Base-by-base conservation (phyloP, 2,797 vertebrate species). In the Rallus crepitans region DNA sequence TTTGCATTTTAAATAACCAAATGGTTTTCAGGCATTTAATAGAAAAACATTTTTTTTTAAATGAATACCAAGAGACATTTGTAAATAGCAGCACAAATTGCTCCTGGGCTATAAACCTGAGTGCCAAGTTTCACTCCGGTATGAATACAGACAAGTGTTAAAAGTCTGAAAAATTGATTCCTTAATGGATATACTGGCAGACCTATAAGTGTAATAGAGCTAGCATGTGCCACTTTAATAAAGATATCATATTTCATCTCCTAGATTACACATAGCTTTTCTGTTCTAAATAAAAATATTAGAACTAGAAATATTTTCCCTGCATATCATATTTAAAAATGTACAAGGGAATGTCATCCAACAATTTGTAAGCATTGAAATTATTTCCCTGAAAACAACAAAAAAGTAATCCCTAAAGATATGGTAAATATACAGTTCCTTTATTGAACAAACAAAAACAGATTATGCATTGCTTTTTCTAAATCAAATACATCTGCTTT, bases 391-490 rank as follows among this genome's bases (percentile, higher is more conserved):
- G 92, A 94, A 96, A 96, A 97, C 90, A 95, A 93, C 87, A 89
- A 96, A 96, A 45, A 95, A 78, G 78, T 81, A 96, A 94, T 96
- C 97, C 97, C 94, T 89, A 76, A 95, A 98, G 96, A 94, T 93
- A 94, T 87, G 90, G 94, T 95, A 97, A 97, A 97, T 96, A 94
- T 95, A 92, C 90, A 82, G 85, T 95, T 97, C 94, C 95, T 97
- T 98, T 98, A 98, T 98, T 97, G 97, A 96, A 94, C 89, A 98
- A 97, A 95, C 95, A 96, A 94, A 97, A 97, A 94, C 88, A 97
- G 96, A 97, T 97, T 97, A 96, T 75, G 87, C 95, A 90, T 90
- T 90, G 88, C 75, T 93, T 95, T 97, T 97, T 86, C 89, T 95
- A 97, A 97, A 97, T 97, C 96, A 97, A 96, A 97, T 97, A 92